Conservation (phyloP, 2,797 vertebrate genomes). For the Eulemur albifrons region DNA sequence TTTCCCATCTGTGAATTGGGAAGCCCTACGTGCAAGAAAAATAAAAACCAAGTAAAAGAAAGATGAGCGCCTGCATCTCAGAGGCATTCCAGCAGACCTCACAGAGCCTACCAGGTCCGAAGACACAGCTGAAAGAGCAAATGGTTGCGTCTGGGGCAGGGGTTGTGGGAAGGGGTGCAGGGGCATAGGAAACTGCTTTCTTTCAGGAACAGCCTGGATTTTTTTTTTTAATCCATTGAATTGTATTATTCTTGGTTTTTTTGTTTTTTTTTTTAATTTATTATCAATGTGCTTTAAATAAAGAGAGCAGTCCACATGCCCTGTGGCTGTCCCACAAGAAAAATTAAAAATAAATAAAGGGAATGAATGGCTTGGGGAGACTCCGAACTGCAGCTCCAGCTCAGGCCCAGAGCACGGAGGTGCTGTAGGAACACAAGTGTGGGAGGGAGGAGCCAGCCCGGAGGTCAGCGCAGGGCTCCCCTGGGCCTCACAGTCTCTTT, state of each 20-base stretch:
- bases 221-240: not conserved
- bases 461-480: not conserved
- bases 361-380: slow-evolving; percentile 4
- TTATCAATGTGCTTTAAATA: not conserved
- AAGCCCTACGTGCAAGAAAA: not conserved
- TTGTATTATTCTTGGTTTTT: not conserved
- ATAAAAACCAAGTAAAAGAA: not conserved
- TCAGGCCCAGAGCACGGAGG: not conserved
- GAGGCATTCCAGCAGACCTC: not conserved
- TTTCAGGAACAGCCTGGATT: not conserved
- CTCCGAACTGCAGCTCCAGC: not conserved
- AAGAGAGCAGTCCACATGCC: not conserved
- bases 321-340: not conserved
- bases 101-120: not conserved
- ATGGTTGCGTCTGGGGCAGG: too few species aligned
- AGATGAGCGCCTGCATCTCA: not conserved
- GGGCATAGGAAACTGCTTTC: not conserved
- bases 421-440: not conserved
- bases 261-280: not conserved
- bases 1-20: not conserved
- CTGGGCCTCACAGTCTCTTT: not conserved
- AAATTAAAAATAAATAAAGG: slow-evolving; percentile 49
- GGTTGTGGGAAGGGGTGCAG: not conserved
- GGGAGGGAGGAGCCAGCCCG: fast-evolving
- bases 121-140: not conserved